These are phyloP conservation scores for Athene cunicularia DNA, from an alignment of 2,113 vertebrate species.

Conservation along the genomic window DNA sequence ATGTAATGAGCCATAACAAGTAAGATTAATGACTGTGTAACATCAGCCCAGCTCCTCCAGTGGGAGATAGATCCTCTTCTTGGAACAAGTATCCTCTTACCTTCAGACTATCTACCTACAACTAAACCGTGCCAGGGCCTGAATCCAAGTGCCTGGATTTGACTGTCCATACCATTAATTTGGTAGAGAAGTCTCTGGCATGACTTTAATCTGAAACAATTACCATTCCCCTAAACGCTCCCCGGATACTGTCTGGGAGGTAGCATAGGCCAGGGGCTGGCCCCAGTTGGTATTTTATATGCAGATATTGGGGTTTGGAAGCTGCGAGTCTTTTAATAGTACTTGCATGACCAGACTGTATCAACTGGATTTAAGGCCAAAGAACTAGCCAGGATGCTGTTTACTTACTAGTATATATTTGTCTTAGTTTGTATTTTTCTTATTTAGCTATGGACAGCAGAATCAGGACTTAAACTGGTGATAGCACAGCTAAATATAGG, in stretches of 20 bases:
- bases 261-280: background rate
- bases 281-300: background rate
- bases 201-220: background rate
- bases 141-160: background rate
- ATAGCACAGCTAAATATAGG: background rate
- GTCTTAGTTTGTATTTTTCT: background rate
- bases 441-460: background rate
- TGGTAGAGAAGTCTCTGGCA: background rate
- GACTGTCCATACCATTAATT: background rate
- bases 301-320: background rate
- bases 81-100: background rate
- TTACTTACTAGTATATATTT: background rate
- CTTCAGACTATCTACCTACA: background rate
- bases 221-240: background rate
- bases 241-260: background rate
- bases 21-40: constrained; percentile 1
- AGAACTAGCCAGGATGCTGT: background rate
- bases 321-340: background rate
- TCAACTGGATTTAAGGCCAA: background rate
- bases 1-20: constrained; percentile 30
- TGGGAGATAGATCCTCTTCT: background rate
- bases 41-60: background rate
- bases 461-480: background rate
- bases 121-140: background rate
- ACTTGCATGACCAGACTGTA: background rate